Base-by-base conservation (phyloP, 2,888 invertebrate genomes). In the Rugalucina vietnamica region DNA sequence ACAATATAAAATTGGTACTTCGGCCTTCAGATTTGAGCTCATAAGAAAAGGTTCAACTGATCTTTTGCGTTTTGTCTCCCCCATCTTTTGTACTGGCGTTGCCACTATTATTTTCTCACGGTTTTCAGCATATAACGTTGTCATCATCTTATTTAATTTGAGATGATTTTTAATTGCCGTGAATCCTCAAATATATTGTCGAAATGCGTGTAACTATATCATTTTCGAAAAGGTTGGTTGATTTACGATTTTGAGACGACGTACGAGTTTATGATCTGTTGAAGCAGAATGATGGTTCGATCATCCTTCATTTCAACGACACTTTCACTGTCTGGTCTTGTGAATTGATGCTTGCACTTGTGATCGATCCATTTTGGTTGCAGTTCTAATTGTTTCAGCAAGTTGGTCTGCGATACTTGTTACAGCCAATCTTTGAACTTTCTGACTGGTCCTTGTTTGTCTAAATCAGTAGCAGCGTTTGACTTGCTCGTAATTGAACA, bases 1-100 rank as follows among this genome's bases (percentile, higher is more conserved):
- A 76, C 82, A 82, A 79, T 79, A 49, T 72, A 12, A 79, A 82
- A 57, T 82, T 79, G 77, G 77, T 77, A 34, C 71, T n/a, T 49
- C 74, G 86, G 49, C 83, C 81, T 79, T 86, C 83, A 83, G 78
- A 65, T 34, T 18, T 18, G 32, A 8, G 34, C 65, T 65, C 32
- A 65, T 65, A 65, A 34, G 65, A 65, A 65, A 65, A 65, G 65
- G 65, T 65, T 65, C 18, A 65, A 34, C 65, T 34, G 65, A 65
- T 65, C 21, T 65, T 10, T 18, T 65, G 65, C 65, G 32, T 32
- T 65, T 65, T 34, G 65, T 32, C 65, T 65, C 65, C 65, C 18
- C 65, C 34, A 1, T 10, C 65, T 21, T 34, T 65, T 65, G 65
- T 65, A 14, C 5, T 34, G 21, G 5, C 34, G 65, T 8, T 65